Conservation (phyloP, 2,113 vertebrate genomes). For the Calonectris borealis region DNA sequence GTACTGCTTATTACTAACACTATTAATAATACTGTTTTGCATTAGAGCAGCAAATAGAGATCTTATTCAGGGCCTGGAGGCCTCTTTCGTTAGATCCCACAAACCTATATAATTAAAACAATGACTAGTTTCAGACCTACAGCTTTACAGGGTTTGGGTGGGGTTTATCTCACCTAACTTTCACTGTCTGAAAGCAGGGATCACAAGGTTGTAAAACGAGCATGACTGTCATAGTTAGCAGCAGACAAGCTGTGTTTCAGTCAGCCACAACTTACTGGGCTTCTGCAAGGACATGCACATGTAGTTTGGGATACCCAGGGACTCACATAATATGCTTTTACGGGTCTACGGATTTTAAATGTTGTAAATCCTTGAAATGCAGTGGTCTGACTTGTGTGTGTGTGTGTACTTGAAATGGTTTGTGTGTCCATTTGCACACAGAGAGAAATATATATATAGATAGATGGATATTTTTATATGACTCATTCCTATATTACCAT, state of each 20-base stretch:
- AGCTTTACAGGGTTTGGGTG: not conserved
- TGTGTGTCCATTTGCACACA: not conserved
- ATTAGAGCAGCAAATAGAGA: not conserved
- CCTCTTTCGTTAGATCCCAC: not conserved
- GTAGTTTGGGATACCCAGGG: not conserved
- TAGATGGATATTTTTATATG: constrained; percentile 18
- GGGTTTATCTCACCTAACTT: not conserved
- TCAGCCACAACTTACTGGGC: not conserved
- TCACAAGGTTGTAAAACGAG: not conserved
- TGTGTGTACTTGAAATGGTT: not conserved
- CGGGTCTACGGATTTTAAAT: not conserved
- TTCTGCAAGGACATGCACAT: not conserved
- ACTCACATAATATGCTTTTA: not conserved
- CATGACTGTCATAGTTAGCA: not conserved
- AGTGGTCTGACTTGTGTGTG: not conserved
- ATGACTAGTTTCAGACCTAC: not conserved
- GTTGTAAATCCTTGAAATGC: not conserved
- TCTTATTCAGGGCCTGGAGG: not conserved
- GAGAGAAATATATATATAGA: not conserved
- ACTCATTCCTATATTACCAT: not conserved
- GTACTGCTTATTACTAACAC: not conserved
- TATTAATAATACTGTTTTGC: constrained; percentile 13
- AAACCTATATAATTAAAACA: not conserved
- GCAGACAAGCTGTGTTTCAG: not conserved
- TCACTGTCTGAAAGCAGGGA: not conserved